Base-by-base conservation (phyloP, 2,888 invertebrate species). In the Pristionchus fissidentatus region DNA sequence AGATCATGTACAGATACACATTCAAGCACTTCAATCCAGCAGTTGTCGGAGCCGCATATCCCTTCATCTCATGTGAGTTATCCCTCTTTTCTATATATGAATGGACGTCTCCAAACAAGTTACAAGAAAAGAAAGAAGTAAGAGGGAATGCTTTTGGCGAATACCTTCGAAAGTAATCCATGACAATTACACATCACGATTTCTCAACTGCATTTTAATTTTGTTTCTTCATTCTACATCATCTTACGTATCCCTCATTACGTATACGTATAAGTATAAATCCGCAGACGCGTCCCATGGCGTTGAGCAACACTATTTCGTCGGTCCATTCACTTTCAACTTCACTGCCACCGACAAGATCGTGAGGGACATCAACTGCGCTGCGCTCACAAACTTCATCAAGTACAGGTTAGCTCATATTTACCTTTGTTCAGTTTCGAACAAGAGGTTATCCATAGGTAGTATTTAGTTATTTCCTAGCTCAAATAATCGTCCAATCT, bases 251-350 rank as follows among this genome's bases (percentile, higher is more conserved):
- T 49, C 49, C 10, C 10, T 49, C 49, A 49, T 13, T 49, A 49
- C 19, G 10, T 49, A n/a, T n/a, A n/a, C n/a, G n/a, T n/a, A n/a
- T n/a, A n/a, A n/a, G n/a, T n/a, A n/a, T n/a, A n/a, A n/a, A n/a
- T n/a, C n/a, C n/a, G n/a, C 35, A 78, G 78, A 35, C 26, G 78
- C 78, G 1, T 35, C 78, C 35, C 78, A 78, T 52, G n/a, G 43
- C 0, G 32, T 19, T 10, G 78, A 78, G n/a, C 49, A 78, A 15
- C 22, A 43, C 52, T 78, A 78, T 35, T 52, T 78, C 52, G 38
- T 78, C 26, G 78, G 52, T 19, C 41, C 46, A n/a, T 19, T n/a
- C 3, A 22, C 55, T 19, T 52, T 38, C 78, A 78, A 35, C 19
- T 78, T 35, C 55, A 35, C 32, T 55, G 26, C 29, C 22, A 26